Base-by-base conservation (phyloP, 2,888 invertebrate species). In the Chrysolina haemoptera region DNA sequence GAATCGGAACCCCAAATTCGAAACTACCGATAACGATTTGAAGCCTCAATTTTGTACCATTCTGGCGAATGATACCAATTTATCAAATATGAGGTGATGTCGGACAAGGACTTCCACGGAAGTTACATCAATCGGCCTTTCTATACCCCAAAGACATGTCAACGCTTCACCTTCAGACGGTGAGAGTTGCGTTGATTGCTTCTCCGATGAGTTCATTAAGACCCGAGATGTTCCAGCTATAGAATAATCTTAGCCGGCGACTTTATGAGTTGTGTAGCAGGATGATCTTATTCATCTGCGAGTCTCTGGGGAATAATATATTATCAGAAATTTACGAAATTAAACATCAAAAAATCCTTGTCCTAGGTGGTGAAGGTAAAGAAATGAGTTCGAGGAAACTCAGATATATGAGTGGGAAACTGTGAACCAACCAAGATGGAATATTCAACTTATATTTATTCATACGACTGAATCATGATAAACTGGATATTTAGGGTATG, bases 131-230 rank as follows among this genome's bases (percentile, higher is more conserved):
- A 18, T 48, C 68, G 68, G 53, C 70, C 50, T 71, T 48, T 71
- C 48, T 65, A 73, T 66, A 70, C 74, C 78, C 74, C 70, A 70
- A 62, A 70, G 77, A 76, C 78, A 75, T 73, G 73, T 71, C 77
- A 68, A 55, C 67, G 71, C 74, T 75, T 78, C 82, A 83, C 83
- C 82, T 83, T 80, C 78, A 75, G 79, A 82, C 80, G 81, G 82
- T 80, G 78, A 80, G 70, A 74, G 83, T 80, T 80, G 82, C 81
- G 83, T 83, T 84, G 84, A 84, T 83, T 84, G 82, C 84, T 83
- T 84, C 78, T 80, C 81, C 82, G 83, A 83, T 82, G 83, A 82
- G 82, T 84, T 83, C 83, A 82, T 83, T 83, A 83, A 81, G 79
- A 62, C 77, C 79, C 81, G 80, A 83, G 81, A 81, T 81, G 81